phyloP scores from a whole-genome alignment of 2,888 invertebrate genomes.

The Halictus quadricinctus region DNA sequence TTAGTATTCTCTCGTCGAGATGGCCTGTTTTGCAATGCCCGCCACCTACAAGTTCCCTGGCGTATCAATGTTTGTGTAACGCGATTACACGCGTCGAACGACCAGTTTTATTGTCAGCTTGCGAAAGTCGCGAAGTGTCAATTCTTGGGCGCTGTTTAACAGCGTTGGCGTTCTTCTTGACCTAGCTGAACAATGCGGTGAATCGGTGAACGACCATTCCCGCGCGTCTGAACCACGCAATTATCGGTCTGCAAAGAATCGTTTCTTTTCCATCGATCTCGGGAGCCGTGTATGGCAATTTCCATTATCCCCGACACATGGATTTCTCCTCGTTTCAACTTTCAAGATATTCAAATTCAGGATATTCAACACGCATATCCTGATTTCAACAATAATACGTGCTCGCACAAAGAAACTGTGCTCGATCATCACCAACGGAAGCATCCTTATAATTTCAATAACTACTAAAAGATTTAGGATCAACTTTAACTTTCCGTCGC shows the following conservation, averaged over 20 bases:
- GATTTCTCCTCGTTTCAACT: no score
- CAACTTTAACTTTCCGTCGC: no score
- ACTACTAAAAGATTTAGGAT: no score
- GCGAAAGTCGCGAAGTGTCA: constrained; percentile 64
- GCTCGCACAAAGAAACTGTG: no score
- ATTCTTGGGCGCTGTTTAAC: constrained; percentile 49
- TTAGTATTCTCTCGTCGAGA: neutral
- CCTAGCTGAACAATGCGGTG: constrained; percentile 60
- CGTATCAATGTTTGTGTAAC: constrained; percentile 32
- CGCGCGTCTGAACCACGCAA: constrained; percentile 32
- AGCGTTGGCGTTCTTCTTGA: constrained; percentile 68
- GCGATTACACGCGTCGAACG: constrained; percentile 45
- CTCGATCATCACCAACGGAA: no score
- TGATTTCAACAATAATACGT: no score
- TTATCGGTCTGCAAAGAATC: constrained; percentile 18
- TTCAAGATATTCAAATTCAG: no score
- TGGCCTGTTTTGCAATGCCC: constrained; percentile 31
- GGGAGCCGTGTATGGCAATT: neutral
- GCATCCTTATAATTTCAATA: no score
- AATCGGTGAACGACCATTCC: constrained; percentile 63
- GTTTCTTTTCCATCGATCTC: neutral
- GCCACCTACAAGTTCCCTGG: constrained; percentile 9
- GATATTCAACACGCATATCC: no score
- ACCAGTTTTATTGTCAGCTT: constrained; percentile 65
- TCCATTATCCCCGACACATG: neutral